phyloP scores from a whole-genome alignment of 2,888 invertebrate species.

The Sericinus montela region DNA sequence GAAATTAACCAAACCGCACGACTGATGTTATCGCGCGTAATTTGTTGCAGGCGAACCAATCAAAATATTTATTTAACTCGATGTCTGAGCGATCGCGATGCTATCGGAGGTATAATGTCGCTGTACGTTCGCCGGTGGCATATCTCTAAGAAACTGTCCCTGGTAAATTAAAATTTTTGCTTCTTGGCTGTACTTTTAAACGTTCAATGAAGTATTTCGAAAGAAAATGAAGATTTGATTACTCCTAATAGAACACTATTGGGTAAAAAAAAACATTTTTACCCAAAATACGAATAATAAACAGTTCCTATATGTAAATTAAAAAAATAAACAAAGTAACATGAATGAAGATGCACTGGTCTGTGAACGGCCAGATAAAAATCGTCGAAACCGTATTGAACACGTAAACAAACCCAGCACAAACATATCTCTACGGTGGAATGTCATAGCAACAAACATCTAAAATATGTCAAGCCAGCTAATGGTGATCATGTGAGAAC shows the following conservation, averaged over 20 bases:
- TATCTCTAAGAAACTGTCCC: slow-evolving; percentile 39
- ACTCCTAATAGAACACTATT: too few species aligned
- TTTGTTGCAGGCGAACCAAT: slow-evolving; percentile 57
- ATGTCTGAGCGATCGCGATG: slow-evolving; percentile 44
- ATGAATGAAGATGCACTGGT: not conserved
- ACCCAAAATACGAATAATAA: too few species aligned
- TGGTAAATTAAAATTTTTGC: slow-evolving; percentile 24
- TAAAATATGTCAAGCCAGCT: slow-evolving; percentile 49
- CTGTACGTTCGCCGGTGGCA: slow-evolving; percentile 45
- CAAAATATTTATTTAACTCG: slow-evolving; percentile 66
- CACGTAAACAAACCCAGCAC: slow-evolving; percentile 25
- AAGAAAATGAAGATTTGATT: too few species aligned
- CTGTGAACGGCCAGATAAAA: slow-evolving; percentile 1
- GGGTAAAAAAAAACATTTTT: too few species aligned
- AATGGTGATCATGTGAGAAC: slow-evolving; percentile 69
- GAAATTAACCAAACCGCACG: slow-evolving; percentile 21
- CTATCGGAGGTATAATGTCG: slow-evolving; percentile 55
- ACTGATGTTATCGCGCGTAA: slow-evolving; percentile 53
- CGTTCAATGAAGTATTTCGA: too few species aligned
- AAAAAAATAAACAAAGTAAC: slow-evolving; percentile 1
- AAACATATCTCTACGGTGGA: slow-evolving; percentile 31
- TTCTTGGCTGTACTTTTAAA: slow-evolving; percentile 17
- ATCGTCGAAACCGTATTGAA: slow-evolving; percentile 14
- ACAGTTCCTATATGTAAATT: not conserved
- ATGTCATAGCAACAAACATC: slow-evolving; percentile 49